Conservation (phyloP, 2,888 invertebrate species). For the Drosophila austrosaltans region DNA sequence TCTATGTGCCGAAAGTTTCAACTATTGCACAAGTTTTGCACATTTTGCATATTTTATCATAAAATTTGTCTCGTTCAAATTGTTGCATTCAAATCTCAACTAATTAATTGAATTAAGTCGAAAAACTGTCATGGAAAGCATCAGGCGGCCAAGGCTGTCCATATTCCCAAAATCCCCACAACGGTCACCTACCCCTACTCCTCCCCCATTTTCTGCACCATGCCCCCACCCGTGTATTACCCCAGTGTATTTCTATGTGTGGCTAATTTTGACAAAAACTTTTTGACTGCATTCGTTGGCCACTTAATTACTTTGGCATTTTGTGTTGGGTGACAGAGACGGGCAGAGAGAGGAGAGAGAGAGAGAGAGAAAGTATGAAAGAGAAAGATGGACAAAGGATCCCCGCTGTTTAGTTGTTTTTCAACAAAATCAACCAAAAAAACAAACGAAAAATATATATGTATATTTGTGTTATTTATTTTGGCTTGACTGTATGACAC, state of each 20-base stretch:
- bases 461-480: slow-evolving; percentile 29
- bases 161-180: slow-evolving; percentile 8
- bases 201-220: slow-evolving; percentile 11
- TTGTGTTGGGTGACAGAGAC: slow-evolving; percentile 12
- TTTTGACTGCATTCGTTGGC: slow-evolving; percentile 42
- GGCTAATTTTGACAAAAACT: slow-evolving; percentile 37
- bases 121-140: slow-evolving; percentile 48
- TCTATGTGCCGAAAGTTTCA: background rate
- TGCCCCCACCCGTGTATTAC: background rate
- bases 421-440: slow-evolving; percentile 29
- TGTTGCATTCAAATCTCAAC: slow-evolving; percentile 33
- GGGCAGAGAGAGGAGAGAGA: background rate
- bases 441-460: slow-evolving; percentile 11
- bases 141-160: slow-evolving; percentile 30
- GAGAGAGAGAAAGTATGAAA: background rate
- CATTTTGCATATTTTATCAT: slow-evolving; percentile 27
- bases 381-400: slow-evolving; percentile 1
- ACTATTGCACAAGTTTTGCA: slow-evolving; percentile 5
- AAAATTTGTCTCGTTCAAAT: slow-evolving; percentile 24
- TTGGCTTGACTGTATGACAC: slow-evolving; percentile 49
- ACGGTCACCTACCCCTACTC: background rate
- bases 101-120: slow-evolving; percentile 53
- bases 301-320: slow-evolving; percentile 63
- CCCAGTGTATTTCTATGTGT: background rate
- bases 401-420: slow-evolving; percentile 17